Evolutionary conservation across 2,113 vertebrate genomes (phyloP).

Genomic region (Dipodomys stephensi): DNA sequence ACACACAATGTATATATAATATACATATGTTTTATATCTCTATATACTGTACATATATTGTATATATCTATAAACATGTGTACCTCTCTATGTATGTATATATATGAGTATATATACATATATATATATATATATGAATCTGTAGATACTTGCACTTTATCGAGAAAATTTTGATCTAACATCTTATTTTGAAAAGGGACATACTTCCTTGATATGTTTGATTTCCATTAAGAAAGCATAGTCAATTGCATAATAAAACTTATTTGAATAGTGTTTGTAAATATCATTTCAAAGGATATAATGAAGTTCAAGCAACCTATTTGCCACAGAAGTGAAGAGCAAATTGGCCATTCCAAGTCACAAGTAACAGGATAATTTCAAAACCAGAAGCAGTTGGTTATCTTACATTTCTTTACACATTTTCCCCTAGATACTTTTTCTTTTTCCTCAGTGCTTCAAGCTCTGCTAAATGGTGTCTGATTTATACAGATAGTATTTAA

Average conservation of each 20-base stretch:
- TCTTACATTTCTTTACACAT: background rate
- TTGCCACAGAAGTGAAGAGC: background rate
- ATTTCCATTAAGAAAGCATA: background rate
- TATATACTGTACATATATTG: too few species aligned
- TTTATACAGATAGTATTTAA: background rate
- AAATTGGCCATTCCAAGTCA: background rate
- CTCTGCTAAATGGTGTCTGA: background rate
- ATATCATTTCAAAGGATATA: background rate
- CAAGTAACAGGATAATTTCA: background rate
- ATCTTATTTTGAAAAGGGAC: background rate
- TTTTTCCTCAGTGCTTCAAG: background rate
- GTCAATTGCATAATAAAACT: background rate
- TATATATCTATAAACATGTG: too few species aligned
- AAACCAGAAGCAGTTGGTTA: background rate
- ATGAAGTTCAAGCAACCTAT: background rate
- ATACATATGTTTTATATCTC: too few species aligned
- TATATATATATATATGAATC: background rate
- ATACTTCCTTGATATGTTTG: background rate
- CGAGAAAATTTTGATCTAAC: background rate
- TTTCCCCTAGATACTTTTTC: background rate
- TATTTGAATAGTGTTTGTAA: background rate
- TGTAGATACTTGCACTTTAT: background rate
- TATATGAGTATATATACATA: too few species aligned
- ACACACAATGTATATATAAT: too few species aligned
- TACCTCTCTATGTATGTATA: too few species aligned